A percentile compares a stretch with the other conserved stretches of the same genome.
Evolutionary conservation across 2,113 vertebrate species (phyloP).

Genomic region (Sterrhoptilus dennistouni): DNA sequence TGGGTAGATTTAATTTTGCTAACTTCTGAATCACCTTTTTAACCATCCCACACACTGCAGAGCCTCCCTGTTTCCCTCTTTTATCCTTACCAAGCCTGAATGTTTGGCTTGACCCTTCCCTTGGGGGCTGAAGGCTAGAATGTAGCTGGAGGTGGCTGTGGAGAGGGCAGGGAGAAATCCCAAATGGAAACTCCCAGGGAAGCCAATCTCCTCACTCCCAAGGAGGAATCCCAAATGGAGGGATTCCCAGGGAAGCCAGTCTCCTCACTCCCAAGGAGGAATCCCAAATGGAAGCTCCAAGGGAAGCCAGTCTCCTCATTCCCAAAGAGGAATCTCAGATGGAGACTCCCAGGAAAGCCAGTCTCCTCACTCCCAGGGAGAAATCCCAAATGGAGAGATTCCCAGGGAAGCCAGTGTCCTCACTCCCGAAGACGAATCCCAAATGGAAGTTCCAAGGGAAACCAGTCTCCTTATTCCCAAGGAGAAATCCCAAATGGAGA

Average conservation of each 20-base stretch:
- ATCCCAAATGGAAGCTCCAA: neutral
- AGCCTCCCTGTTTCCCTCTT: neutral
- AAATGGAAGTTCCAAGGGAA: neutral
- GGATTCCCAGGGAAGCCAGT: no score
- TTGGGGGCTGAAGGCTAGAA: neutral
- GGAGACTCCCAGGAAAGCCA: no score
- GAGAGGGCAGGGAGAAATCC: neutral
- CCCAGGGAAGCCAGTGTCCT: neutral
- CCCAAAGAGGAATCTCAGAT: neutral
- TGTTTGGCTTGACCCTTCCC: neutral
- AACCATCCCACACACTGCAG: neutral
- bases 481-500: neutral
- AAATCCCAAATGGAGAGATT: neutral
- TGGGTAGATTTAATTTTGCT: neutral
- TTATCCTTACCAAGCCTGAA: neutral
- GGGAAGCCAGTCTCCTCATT: neutral
- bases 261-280: neutral
- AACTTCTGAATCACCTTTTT: neutral
- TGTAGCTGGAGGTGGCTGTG: accelerated
- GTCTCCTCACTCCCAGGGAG: neutral
- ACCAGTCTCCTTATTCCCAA: neutral
- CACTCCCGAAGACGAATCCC: neutral
- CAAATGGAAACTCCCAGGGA: no score
- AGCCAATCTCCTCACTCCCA: neutral
- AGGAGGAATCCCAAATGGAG: neutral